Percentiles rank a stretch among this genome's conserved stretches.
These are phyloP conservation scores for Amorpha juglandis DNA, from an alignment of 2,888 invertebrate genomes.

Conservation along the genomic window DNA sequence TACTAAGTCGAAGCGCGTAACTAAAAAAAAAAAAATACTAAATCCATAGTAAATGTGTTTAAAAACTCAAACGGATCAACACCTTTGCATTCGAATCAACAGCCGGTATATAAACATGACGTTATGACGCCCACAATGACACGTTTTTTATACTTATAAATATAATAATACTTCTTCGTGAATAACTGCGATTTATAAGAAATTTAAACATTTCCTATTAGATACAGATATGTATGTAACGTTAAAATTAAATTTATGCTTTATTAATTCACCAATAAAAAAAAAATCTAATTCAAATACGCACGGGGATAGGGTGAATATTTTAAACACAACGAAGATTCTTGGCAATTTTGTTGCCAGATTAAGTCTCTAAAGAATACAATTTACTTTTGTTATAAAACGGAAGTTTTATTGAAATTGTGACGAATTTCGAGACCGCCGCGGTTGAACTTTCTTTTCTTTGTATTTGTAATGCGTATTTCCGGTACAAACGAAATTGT, in stretches of 20 bases:
- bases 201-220: too few relatives aligned
- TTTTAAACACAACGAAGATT: neutral
- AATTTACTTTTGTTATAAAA: constrained; percentile 31
- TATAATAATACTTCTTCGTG: too few relatives aligned
- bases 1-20: too few relatives aligned
- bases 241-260: too few relatives aligned
- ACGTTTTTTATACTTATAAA: constrained; percentile 6
- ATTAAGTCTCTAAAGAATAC: neutral
- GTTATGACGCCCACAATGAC: constrained; percentile 5
- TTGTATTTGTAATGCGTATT: constrained; percentile 1
- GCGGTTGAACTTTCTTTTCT: constrained; percentile 38
- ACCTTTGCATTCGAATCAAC: constrained; percentile 15
- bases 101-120: constrained; percentile 12
- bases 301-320: neutral
- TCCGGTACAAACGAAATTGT: constrained; percentile 6
- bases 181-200: too few relatives aligned
- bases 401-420: constrained; percentile 38
- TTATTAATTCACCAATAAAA: too few relatives aligned
- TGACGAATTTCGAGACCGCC: constrained; percentile 38
- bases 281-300: neutral
- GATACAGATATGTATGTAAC: too few relatives aligned
- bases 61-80: neutral
- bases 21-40: too few relatives aligned
- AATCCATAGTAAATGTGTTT: neutral
- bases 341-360: neutral